Conservation (phyloP, 2,888 invertebrate species). For the Drosophila anomalipes region DNA sequence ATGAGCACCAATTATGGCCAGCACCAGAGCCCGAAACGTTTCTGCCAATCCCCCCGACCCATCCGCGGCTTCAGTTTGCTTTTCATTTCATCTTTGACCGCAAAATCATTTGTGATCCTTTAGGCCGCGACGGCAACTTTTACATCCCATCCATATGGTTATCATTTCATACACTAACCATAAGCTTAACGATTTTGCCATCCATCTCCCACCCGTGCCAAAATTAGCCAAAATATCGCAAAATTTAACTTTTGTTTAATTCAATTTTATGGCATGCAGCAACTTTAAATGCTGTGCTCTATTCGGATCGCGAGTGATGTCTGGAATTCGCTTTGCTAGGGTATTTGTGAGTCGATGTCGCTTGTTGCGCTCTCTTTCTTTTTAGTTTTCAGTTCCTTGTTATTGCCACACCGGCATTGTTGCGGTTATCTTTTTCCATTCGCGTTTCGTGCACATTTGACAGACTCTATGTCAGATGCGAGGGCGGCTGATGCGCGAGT, state of each 20-base stretch:
- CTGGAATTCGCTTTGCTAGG: slow-evolving; percentile 3
- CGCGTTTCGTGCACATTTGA: slow-evolving; percentile 56
- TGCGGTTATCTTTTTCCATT: slow-evolving; percentile 38
- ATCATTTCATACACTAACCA: slow-evolving; percentile 35
- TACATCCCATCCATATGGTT: slow-evolving; percentile 68
- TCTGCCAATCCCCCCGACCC: slow-evolving; percentile 6
- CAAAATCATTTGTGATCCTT: slow-evolving; percentile 76
- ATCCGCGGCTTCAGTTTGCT: slow-evolving; percentile 7
- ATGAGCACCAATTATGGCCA: slow-evolving; percentile 84
- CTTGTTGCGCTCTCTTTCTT: not conserved
- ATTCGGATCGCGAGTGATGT: not conserved
- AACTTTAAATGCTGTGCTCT: not conserved
- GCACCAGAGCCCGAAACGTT: slow-evolving; percentile 58
- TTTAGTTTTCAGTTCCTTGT: slow-evolving; percentile 16
- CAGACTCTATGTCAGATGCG: slow-evolving; percentile 44
- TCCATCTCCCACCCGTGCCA: not conserved
- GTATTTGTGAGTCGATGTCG: slow-evolving; percentile 22
- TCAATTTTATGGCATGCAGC: not conserved
- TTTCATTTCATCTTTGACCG: slow-evolving; percentile 77
- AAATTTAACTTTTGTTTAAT: not conserved
- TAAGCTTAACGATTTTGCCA: not conserved
- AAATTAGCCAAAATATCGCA: not conserved
- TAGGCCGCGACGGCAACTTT: slow-evolving; percentile 60
- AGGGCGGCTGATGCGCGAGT: not conserved
- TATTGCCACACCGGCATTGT: slow-evolving; percentile 50